A percentile compares a stretch with the other conserved stretches of the same genome.
phyloP scores from a whole-genome alignment of 64 coral and sea anemone species.

The Pocillopora damicornis region DNA sequence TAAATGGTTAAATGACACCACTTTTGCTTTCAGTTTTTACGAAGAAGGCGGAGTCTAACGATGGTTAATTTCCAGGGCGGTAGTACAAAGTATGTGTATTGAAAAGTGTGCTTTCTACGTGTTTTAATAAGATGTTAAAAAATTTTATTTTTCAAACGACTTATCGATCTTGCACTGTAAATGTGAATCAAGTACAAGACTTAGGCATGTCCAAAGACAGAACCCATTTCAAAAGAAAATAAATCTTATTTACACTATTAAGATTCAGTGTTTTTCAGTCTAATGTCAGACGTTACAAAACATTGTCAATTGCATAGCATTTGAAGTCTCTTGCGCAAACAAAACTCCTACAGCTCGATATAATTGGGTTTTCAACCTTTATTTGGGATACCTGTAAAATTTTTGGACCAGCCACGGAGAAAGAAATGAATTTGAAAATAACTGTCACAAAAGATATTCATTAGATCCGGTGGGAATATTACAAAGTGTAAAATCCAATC shows the following conservation, averaged over 20 bases:
- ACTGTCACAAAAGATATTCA: background rate
- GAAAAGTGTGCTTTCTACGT: background rate
- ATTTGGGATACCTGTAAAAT: too few relatives aligned
- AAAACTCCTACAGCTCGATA: background rate
- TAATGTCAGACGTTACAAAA: background rate
- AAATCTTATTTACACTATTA: background rate
- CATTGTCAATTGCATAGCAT: background rate
- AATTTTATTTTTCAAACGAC: background rate
- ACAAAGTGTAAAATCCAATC: background rate
- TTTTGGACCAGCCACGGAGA: too few relatives aligned
- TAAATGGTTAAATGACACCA: slow-evolving; percentile 6
- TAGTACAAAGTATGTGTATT: slow-evolving; percentile 5
- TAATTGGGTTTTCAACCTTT: too few relatives aligned
- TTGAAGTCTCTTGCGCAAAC: background rate
- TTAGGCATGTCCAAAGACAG: background rate
- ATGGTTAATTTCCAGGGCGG: slow-evolving; percentile 11
- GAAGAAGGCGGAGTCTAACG: background rate
- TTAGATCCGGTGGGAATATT: background rate
- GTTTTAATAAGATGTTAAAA: slow-evolving; percentile 9
- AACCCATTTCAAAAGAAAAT: background rate
- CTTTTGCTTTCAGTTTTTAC: background rate
- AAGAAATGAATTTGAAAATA: background rate
- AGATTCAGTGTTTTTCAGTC: background rate
- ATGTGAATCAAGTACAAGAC: background rate
- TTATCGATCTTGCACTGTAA: background rate